Base-by-base conservation (phyloP, 2,797 vertebrate species). In the Gorsachius magnificus region DNA sequence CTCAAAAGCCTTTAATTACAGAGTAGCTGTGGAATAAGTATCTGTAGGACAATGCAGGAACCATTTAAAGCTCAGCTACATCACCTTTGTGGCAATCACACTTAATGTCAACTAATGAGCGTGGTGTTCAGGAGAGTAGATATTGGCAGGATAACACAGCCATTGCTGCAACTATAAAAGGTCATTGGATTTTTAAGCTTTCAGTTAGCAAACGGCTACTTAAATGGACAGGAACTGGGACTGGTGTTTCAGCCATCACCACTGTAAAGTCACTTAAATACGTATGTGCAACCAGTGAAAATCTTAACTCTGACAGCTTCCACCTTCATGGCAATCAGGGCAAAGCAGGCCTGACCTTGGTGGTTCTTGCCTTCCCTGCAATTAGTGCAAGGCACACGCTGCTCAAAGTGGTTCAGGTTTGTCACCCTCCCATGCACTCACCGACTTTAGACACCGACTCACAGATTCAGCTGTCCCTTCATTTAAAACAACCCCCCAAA, bases 111-210 rank as follows among this genome's bases (percentile, higher is more conserved):
- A 1, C 61, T 96, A 95, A 89, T 74, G 84, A 87, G 57, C 0
- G 0, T 53, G 72, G 64, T 36, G 75, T 51, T 89, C 53, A 61
- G 3, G 6, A 81, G 80, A 68, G 81, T 7, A 61, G 93, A 56
- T 96, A 83, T 87, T 96, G 89, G 72, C 90, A 96, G 86, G 71
- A 71, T 85, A 80, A 81, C 46, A 54, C 56, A 88, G 68, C 36
- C 0, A 0, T 50, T 77, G 26, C 72, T 93, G 61, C 65, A 82
- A 8, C 86, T 88, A 41, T 66, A 63, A 83, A 95, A 94, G 78
- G 90, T 91, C 81, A 83, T 81, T 35, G 82, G 61, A 87, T 96
- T 94, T 92, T 89, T 91, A 81, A 92, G 69, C 57, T 76, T 94
- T 89, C 61, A 18, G 53, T 69, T 87, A 81, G 69, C 43, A 89